These are phyloP conservation scores for Stratiomys singularior DNA, from an alignment of 2,888 invertebrate genomes.

Conservation along the genomic window DNA sequence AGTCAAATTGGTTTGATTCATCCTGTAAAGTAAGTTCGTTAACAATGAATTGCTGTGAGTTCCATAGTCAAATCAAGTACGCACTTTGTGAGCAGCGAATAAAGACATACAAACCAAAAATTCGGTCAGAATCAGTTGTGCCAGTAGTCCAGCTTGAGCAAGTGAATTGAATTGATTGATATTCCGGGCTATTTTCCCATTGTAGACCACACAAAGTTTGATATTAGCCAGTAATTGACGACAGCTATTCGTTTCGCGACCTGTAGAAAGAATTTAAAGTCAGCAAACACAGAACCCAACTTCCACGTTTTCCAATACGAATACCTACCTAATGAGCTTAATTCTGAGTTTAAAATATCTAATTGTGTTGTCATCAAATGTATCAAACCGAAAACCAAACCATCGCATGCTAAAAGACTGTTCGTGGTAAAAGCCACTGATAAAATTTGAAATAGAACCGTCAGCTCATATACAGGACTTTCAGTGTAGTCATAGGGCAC, in stretches of 20 bases:
- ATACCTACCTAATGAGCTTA: conserved; percentile 52
- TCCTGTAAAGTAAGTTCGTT: conserved; percentile 13
- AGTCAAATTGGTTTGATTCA: neutral
- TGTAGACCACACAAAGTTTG: neutral
- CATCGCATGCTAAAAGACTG: conserved; percentile 60
- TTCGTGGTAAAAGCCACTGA: conserved; percentile 57
- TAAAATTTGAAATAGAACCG: conserved; percentile 60
- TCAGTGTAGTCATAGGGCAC: conserved; percentile 22
- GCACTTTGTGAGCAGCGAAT: neutral
- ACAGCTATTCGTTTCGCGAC: conserved; percentile 1
- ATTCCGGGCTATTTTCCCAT: neutral
- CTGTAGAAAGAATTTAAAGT: neutral
- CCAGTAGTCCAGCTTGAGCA: neutral
- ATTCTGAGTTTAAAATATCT: conserved; percentile 57
- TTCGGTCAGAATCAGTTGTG: neutral
- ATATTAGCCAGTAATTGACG: neutral
- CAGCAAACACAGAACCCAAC: neutral
- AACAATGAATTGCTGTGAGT: neutral
- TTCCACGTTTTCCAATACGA: neutral
- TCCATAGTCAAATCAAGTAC: neutral
- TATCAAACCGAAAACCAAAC: conserved; percentile 57
- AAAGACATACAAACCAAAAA: conserved; percentile 1
- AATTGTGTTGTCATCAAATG: conserved; percentile 58
- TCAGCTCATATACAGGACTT: conserved; percentile 56
- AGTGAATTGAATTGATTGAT: neutral